These are phyloP conservation scores for Peromyscus attwateri DNA, from an alignment of 2,797 vertebrate genomes.

Conservation along the genomic window DNA sequence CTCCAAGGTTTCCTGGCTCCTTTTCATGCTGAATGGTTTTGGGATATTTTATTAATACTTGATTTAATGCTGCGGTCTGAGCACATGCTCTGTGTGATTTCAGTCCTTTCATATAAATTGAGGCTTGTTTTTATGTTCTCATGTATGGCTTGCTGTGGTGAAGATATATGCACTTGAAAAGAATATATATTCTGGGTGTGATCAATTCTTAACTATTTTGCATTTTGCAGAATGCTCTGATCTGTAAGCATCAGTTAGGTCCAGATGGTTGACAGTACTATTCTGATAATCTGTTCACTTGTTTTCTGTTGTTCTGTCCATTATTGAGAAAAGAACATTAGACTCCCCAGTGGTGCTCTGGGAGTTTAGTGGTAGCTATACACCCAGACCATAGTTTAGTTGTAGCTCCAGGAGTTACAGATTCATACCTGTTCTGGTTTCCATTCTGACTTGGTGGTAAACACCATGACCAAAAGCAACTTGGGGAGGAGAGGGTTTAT, in stretches of 20 bases:
- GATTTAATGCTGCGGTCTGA: neutral
- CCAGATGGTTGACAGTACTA: neutral
- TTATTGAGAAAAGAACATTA: neutral
- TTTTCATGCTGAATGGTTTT: neutral
- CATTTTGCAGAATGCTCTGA: neutral
- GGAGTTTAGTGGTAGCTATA: neutral
- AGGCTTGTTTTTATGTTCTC: slow-evolving; percentile 20
- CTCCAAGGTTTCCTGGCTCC: neutral
- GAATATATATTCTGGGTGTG: neutral
- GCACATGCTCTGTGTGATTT: neutral
- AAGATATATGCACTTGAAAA: neutral
- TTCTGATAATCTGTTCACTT: neutral
- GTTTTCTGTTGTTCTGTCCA: neutral
- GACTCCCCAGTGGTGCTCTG: neutral
- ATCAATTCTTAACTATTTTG: neutral
- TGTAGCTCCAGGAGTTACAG: neutral
- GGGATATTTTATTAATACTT: slow-evolving; percentile 15
- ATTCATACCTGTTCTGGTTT: neutral
- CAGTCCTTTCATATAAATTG: neutral
- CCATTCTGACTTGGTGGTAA: neutral
- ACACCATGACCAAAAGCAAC: neutral
- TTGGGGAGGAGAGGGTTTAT: neutral
- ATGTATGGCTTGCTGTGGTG: neutral
- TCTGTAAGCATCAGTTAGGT: neutral
- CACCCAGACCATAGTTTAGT: neutral